Base-by-base conservation (phyloP, 1,140 invertebrate species). In the Apis dorsata region DNA sequence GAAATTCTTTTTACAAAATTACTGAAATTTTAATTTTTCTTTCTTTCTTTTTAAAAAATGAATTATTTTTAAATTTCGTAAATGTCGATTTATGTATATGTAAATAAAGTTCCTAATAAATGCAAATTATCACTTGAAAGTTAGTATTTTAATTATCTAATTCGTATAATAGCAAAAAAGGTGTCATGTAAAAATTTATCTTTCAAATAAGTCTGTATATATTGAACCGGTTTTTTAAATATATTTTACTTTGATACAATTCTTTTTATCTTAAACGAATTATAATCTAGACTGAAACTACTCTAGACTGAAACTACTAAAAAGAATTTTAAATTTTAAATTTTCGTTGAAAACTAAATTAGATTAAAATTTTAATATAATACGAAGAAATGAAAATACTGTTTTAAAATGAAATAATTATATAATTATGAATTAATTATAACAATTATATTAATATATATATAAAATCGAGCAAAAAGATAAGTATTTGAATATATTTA, bases 171-270 rank as follows among this genome's bases (percentile, higher is more conserved):
- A 76, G 63, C 8, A 7, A 53, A 80, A 17, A 60, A 51, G 79
- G 21, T 68, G 44, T 75, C 34, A 44, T 28, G 68, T 81, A 68
- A 57, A 59, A 81, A 75, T 68, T 75, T 81, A 81, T 81, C 63
- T 76, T 59, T 81, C n/a, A 51, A 63, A 76, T 72, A 68, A 72
- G 17, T 76, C 49, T 7, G 19, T 66, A 66, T 0, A 10, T 24
- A 59, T 60, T 55, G 55, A 81, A 81, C 79, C 73, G 73, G 79
- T 81, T 81, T 81, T 81, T 81, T 28, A 34, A 76, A 76, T 17
- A 15, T 19, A 60, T 59, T 44, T 68, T 55, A 24, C 55, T 44
- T 76, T 24, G 79, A 75, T 81, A 81, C 19, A 66, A n/a, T 68
- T 68, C 12, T 11, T 8, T 10, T 81, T 81, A 81, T 81, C 79